Evolutionary conservation across 2,888 invertebrate species (phyloP), one percentile per base, ranked within the genome.

Genomic region (Drosophila mercatorum): DNA sequence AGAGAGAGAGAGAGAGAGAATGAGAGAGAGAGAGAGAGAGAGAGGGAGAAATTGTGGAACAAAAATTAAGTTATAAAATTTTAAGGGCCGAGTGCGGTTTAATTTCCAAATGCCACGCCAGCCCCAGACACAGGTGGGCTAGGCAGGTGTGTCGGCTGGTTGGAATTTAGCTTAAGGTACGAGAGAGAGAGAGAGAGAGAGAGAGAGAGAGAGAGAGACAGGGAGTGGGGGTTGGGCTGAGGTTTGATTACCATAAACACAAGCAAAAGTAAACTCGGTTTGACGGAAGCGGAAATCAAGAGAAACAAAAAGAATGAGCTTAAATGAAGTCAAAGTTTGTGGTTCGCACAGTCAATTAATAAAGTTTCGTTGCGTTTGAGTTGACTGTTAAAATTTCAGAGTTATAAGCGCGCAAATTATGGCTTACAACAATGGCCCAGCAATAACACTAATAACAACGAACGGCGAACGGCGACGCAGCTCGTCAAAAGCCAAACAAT

Each of bases 21-120:
- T 10, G n/a, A 10, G 49, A 0, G 3, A 8, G 12, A 28, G 5
- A 2, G 28, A 8, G 14, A 2, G 38, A 5, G 38, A 8, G 7
- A 7, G 52, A 8, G n/a, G n/a, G n/a, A n/a, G 40, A 40, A 68
- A 58, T 68, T 79, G 76, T 72, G 56, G 61, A 86, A 76, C 78
- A 76, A 78, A 87, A 86, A 86, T 86, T 82, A 89, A 89, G 85
- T 86, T 86, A 86, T 86, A 86, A 89, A 86, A 86, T 86, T 87
- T 86, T 82, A 89, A 89, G 89, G 83, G 88, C 82, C 75, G 75
- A 78, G 80, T 76, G 74, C 83, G 75, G 85, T 80, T 89, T 86
- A 89, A 86, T 86, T 89, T 89, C 78, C 80, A 76, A 78, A 82
- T 89, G 75, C 85, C 85, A 86, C 85, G 85, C 72, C 82, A 86